Percentiles rank a stretch among this genome's conserved stretches.
Evolutionary conservation across 2,113 vertebrate species (phyloP).

Genomic region (Haemorhous mexicanus): DNA sequence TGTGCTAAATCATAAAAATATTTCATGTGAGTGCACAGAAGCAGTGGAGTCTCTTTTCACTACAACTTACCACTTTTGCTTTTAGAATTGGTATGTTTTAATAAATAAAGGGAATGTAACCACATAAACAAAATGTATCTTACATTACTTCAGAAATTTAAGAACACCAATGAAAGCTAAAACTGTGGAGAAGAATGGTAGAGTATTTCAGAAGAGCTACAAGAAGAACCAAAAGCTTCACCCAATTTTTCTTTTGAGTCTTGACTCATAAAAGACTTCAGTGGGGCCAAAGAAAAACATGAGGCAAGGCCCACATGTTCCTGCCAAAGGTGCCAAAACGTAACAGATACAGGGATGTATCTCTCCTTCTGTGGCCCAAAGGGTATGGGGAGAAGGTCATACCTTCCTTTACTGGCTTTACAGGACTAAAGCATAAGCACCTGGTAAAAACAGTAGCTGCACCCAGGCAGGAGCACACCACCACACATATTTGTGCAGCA

Average conservation of each 20-base stretch:
- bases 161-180: neutral
- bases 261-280: neutral
- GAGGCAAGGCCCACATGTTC: neutral
- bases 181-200: neutral
- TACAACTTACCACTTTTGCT: neutral
- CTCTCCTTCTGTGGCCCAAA: neutral
- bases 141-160: neutral
- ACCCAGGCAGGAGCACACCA: neutral
- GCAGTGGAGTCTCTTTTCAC: neutral
- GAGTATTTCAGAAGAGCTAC: neutral
- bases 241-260: neutral
- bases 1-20: neutral
- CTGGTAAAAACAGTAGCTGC: neutral
- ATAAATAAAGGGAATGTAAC: neutral
- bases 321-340: neutral
- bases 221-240: neutral
- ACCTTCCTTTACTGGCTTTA: neutral
- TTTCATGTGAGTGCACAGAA: neutral
- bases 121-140: neutral
- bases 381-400: neutral
- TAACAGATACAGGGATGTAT: neutral
- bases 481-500: neutral
- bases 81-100: neutral
- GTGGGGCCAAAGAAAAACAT: neutral
- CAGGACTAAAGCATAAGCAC: neutral